phyloP scores from a whole-genome alignment of 2,113 vertebrate species.

The Xenus cinereus region DNA sequence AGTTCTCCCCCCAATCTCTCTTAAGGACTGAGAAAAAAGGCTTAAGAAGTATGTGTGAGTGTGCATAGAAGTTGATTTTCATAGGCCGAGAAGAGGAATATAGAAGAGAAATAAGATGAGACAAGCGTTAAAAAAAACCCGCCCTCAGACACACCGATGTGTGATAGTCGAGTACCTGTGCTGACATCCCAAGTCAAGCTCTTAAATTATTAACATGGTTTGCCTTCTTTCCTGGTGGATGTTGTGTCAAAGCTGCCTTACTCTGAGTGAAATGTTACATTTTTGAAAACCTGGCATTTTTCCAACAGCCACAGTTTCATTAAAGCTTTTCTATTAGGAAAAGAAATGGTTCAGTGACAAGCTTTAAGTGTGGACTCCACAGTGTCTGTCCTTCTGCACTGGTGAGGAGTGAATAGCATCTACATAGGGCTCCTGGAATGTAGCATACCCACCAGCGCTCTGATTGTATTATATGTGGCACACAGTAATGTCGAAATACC shows the following conservation, averaged over 20 bases:
- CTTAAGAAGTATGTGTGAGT: not conserved
- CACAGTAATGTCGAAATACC: not conserved
- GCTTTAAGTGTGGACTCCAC: not conserved
- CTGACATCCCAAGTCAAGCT: not conserved
- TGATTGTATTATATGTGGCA: not conserved
- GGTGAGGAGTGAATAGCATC: not conserved
- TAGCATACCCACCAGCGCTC: not conserved
- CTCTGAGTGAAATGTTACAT: not conserved
- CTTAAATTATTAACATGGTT: constrained; percentile 7
- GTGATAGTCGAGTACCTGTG: not conserved
- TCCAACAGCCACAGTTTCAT: not conserved
- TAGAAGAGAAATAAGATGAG: not conserved
- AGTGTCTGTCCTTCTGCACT: not conserved
- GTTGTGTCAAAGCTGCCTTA: not conserved
- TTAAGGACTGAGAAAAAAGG: not conserved
- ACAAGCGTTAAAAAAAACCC: not conserved
- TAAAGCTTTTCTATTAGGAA: not conserved
- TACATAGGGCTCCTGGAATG: not conserved
- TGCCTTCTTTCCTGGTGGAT: not conserved
- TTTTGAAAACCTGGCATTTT: constrained; percentile 1
- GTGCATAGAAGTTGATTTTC: not conserved
- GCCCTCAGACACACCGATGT: not conserved
- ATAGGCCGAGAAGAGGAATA: not conserved
- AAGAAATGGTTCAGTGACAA: not conserved
- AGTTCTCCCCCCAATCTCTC: not conserved